Evolutionary conservation across 2,113 vertebrate species (phyloP).

Genomic region (Hoplias malabaricus): DNA sequence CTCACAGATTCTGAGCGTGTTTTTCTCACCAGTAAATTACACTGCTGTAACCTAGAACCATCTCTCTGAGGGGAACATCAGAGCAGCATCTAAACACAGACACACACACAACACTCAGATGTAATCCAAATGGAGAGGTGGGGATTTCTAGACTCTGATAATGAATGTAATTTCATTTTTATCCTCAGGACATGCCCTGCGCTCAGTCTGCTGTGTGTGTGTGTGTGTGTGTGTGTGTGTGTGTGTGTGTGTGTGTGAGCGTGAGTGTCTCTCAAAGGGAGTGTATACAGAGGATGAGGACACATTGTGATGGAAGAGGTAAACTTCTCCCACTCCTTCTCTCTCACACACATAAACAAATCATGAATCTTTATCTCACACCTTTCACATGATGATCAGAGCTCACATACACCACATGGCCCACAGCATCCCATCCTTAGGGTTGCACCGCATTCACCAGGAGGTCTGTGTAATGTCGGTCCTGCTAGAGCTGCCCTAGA

Average conservation of each 20-base stretch:
- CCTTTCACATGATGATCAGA: no score
- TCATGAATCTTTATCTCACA: background rate
- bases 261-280: background rate
- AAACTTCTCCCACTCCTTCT: background rate
- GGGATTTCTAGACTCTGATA: conserved; percentile 32
- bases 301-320: background rate
- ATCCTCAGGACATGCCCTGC: conserved; percentile 1
- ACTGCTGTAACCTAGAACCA: background rate
- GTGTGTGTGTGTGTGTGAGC: background rate
- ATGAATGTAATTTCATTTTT: conserved; percentile 41
- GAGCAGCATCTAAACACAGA: background rate
- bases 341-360: background rate
- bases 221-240: background rate
- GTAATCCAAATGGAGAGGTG: conserved; percentile 26
- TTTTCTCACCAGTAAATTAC: background rate
- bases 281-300: background rate
- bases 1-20: background rate
- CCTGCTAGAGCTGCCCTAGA: no score
- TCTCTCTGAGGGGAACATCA: background rate
- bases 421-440: no score
- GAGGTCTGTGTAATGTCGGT: no score
- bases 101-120: background rate
- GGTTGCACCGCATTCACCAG: no score
- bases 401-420: no score
- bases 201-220: background rate